phyloP scores from a whole-genome alignment of 2,113 vertebrate species.

The Ptilonorhynchus violaceus region DNA sequence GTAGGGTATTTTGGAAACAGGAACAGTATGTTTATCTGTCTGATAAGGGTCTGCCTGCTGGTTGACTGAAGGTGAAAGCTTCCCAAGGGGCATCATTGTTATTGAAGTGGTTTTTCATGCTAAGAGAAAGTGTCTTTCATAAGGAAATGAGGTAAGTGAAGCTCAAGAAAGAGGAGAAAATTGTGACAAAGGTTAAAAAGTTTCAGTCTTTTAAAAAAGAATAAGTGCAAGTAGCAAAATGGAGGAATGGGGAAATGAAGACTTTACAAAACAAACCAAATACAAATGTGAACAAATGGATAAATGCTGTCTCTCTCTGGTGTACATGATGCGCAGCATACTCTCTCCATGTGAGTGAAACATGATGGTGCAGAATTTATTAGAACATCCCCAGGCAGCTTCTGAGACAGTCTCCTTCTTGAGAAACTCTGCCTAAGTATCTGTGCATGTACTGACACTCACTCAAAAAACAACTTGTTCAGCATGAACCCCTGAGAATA shows the following conservation, averaged over 20 bases:
- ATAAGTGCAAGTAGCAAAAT: neutral
- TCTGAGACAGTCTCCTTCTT: neutral
- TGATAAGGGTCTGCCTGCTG: neutral
- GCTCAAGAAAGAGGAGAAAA: neutral
- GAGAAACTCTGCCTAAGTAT: neutral
- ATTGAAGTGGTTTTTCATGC: neutral
- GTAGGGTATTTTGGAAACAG: neutral
- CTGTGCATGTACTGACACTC: fast-evolving
- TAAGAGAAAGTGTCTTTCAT: neutral
- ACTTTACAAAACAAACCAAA: neutral
- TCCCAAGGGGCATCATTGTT: neutral
- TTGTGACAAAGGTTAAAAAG: neutral
- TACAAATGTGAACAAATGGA: neutral
- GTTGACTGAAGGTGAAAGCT: neutral
- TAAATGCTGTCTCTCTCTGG: neutral
- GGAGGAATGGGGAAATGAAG: neutral
- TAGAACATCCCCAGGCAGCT: neutral
- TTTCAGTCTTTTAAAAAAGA: neutral
- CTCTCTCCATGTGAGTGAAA: neutral
- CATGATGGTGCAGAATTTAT: no score
- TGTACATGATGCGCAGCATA: fast-evolving
- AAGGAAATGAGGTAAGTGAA: neutral
- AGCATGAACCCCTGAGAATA: neutral
- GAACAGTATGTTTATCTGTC: neutral
- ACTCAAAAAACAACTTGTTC: neutral